A percentile compares a stretch with the other conserved stretches of the same genome.
Evolutionary conservation across 1,140 invertebrate species (phyloP).

Genomic region (Zaprionus inermis): DNA sequence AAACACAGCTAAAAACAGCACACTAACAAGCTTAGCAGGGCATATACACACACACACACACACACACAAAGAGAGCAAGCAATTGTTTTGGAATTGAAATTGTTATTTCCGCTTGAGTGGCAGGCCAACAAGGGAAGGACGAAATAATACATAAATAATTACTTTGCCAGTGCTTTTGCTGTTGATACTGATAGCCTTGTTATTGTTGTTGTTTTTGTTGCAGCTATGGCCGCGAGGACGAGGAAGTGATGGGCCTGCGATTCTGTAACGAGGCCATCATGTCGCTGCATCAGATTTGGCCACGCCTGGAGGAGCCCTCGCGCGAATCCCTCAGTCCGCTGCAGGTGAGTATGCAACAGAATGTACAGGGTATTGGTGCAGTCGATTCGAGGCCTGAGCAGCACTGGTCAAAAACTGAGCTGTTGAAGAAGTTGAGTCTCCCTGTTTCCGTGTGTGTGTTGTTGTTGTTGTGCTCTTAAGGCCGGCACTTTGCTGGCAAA

Average conservation of each 20-base stretch:
- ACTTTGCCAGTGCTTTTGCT: neutral
- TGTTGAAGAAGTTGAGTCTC: neutral
- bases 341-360: constrained; percentile 87
- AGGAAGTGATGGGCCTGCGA: constrained; percentile 96
- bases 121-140: neutral
- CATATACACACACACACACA: neutral
- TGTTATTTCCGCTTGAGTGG: constrained; percentile 27
- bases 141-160: constrained; percentile 31
- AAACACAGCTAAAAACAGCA: neutral
- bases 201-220: constrained; percentile 18
- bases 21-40: neutral
- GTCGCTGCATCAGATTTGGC: constrained; percentile 93
- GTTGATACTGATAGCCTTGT: neutral
- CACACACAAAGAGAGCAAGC: neutral
- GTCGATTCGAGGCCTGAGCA: neutral
- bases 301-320: constrained; percentile 86
- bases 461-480: constrained; percentile 1
- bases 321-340: constrained; percentile 87
- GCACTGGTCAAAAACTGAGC: neutral
- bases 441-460: neutral
- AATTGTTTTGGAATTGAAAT: constrained; percentile 26
- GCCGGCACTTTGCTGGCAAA: constrained; percentile 32
- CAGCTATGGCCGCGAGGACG: constrained; percentile 95
- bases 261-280: constrained; percentile 96
- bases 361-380: neutral